Percentiles rank a stretch among this genome's conserved stretches.
Evolutionary conservation across 1,140 invertebrate genomes (phyloP).

Genomic region (Coelopa frigida): DNA sequence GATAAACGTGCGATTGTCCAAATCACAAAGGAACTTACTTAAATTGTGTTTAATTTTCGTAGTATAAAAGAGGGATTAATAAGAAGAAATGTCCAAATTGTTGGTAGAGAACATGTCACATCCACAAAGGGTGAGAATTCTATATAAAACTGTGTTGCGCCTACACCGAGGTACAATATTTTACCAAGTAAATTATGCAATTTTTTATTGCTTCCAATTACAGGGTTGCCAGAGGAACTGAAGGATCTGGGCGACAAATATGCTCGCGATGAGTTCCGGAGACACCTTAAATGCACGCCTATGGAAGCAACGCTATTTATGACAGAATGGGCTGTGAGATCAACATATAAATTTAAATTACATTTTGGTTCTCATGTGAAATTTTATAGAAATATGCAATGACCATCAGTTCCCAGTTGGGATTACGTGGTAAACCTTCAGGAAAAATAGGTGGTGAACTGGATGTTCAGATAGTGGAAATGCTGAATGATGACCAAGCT

Average conservation of each 20-base stretch:
- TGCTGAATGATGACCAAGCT: slow-evolving; percentile 72
- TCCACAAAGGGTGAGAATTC: slow-evolving; percentile 57
- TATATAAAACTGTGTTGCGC: slow-evolving; percentile 86
- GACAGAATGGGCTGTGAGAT: slow-evolving; percentile 77
- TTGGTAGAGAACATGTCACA: slow-evolving; percentile 46
- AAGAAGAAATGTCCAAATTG: slow-evolving; percentile 27
- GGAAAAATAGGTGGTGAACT: slow-evolving; percentile 48
- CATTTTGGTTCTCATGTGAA: too few relatives aligned
- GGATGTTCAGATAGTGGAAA: slow-evolving; percentile 55
- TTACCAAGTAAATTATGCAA: not conserved
- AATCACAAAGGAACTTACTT: too few relatives aligned
- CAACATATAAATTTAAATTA: not conserved
- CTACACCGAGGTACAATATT: slow-evolving; percentile 58
- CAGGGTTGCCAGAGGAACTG: slow-evolving; percentile 65
- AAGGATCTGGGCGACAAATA: slow-evolving; percentile 74
- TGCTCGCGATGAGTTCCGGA: slow-evolving; percentile 79
- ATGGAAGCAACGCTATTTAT: slow-evolving; percentile 70
- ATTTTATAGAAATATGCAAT: slow-evolving; percentile 62
- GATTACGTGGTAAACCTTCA: slow-evolving; percentile 33
- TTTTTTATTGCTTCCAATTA: not conserved
- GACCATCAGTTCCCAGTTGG: slow-evolving; percentile 42
- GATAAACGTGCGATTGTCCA: slow-evolving; percentile 4
- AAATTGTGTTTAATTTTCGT: slow-evolving; percentile 1
- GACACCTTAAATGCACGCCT: slow-evolving; percentile 70
- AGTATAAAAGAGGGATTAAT: not conserved